Conservation (phyloP, 2,113 vertebrate species). For the Dasypus novemcinctus region DNA sequence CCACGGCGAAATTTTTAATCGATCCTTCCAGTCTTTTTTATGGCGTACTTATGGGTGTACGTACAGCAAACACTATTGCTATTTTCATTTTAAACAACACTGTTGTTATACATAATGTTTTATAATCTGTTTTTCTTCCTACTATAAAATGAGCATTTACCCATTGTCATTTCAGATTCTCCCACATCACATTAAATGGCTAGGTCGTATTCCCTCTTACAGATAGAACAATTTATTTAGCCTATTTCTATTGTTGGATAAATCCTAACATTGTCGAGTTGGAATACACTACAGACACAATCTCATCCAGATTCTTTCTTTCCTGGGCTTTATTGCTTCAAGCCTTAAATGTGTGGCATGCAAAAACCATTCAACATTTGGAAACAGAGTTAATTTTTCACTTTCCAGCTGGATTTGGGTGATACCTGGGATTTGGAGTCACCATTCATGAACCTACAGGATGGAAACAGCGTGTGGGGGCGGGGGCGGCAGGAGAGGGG, state of each 20-base stretch:
- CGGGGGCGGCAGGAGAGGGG: fast-evolving
- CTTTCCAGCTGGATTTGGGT: conserved; percentile 50
- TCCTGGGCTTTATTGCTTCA: not conserved
- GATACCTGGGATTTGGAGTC: not conserved
- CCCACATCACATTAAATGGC: not conserved
- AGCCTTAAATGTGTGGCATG: not conserved
- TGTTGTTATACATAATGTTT: not conserved
- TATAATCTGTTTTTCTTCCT: not conserved
- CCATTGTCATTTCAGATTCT: not conserved
- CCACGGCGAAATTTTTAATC: not conserved
- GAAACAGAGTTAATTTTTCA: conserved; percentile 55
- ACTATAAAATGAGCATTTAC: fast-evolving
- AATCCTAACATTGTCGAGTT: not conserved
- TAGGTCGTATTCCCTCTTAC: not conserved
- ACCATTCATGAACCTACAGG: not conserved
- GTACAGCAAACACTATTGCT: not conserved
- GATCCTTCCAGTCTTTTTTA: not conserved
- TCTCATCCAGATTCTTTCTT: not conserved
- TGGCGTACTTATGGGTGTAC: too few relatives aligned
- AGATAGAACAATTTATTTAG: not conserved
- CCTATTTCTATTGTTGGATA: conserved; percentile 8
- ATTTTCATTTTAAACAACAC: not conserved
- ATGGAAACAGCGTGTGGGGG: not conserved
- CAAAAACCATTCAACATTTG: conserved; percentile 38
- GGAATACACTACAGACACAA: not conserved